These are phyloP conservation scores for Myrmecobius fasciatus DNA, from an alignment of 2,113 vertebrate genomes.

Conservation along the genomic window DNA sequence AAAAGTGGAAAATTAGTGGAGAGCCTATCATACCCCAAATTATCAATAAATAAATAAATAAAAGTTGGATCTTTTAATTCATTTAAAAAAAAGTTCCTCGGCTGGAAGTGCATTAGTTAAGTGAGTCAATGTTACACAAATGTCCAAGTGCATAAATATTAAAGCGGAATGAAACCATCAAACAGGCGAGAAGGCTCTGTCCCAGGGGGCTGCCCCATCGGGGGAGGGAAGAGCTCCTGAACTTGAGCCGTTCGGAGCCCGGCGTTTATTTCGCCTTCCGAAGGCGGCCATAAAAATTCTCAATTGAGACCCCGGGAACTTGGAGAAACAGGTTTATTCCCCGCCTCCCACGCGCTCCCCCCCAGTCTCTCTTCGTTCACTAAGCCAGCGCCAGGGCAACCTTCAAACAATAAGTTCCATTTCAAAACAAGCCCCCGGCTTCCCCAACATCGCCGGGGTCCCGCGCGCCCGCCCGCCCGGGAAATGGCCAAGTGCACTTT, in stretches of 20 bases:
- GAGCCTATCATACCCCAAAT: constrained; percentile 38
- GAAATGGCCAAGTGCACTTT: neutral
- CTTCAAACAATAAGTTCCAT: neutral
- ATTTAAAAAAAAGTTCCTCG: constrained; percentile 44
- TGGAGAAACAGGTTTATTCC: neutral
- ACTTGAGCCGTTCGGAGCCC: neutral
- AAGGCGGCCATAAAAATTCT: neutral
- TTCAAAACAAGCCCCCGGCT: neutral
- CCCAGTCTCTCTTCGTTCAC: neutral
- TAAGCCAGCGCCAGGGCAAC: too few relatives aligned
- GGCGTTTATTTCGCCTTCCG: neutral
- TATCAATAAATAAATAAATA: constrained; percentile 56
- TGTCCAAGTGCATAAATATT: constrained; percentile 28
- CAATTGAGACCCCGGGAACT: constrained; percentile 39
- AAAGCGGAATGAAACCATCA: constrained; percentile 67
- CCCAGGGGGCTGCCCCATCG: constrained; percentile 3
- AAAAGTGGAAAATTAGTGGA: constrained; percentile 3
- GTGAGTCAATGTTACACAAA: neutral
- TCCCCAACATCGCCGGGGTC: neutral
- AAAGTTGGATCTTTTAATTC: constrained; percentile 43
- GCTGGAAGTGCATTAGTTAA: constrained; percentile 21
- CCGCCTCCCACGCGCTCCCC: too few relatives aligned
- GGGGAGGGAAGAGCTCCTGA: neutral
- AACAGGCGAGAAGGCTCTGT: constrained; percentile 20
- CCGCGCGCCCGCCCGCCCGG: neutral